A percentile compares a stretch with the other conserved stretches of the same genome.
phyloP scores from a whole-genome alignment of 1,140 invertebrate genomes.

The Drosophila suzukii region DNA sequence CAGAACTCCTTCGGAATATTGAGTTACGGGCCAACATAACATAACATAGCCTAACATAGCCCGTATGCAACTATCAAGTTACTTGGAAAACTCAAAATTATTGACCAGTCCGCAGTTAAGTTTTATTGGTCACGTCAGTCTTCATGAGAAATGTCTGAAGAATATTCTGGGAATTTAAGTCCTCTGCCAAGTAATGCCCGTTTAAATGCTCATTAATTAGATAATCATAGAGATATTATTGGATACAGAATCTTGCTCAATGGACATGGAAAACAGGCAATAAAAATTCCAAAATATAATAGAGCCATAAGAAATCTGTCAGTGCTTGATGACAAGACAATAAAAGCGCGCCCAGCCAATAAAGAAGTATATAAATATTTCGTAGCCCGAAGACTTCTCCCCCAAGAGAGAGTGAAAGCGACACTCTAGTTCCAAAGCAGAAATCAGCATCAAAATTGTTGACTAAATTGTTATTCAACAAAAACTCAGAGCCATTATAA shows the following conservation, averaged over 20 bases:
- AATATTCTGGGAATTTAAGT: slow-evolving; percentile 42
- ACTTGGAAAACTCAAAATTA: slow-evolving; percentile 45
- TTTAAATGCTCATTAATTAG: slow-evolving; percentile 70
- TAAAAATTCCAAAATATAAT: slow-evolving; percentile 51
- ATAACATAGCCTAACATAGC: slow-evolving; percentile 1
- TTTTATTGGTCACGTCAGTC: slow-evolving; percentile 66
- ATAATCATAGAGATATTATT: slow-evolving; percentile 62
- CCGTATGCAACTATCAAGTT: slow-evolving; percentile 61
- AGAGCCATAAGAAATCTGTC: slow-evolving; percentile 62
- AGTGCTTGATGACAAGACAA: slow-evolving; percentile 33
- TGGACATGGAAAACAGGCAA: slow-evolving; percentile 27
- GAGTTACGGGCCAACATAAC: slow-evolving; percentile 35
- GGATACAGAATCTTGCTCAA: slow-evolving; percentile 20
- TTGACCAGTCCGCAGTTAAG: slow-evolving; percentile 50
- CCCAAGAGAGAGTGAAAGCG: slow-evolving; percentile 59
- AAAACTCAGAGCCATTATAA: slow-evolving; percentile 42
- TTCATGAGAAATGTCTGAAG: slow-evolving; percentile 55
- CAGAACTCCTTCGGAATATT: slow-evolving; percentile 42
- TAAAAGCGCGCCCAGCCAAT: slow-evolving; percentile 45
- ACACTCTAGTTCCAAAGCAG: slow-evolving; percentile 33
- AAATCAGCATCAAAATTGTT: slow-evolving; percentile 64
- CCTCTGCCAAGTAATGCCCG: slow-evolving; percentile 21
- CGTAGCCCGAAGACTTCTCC: background rate
- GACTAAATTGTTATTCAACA: slow-evolving; percentile 62
- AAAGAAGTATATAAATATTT: slow-evolving; percentile 51